These are phyloP conservation scores for Galeopsomyia nigrocyanea DNA, from an alignment of 2,888 invertebrate species.

Conservation along the genomic window DNA sequence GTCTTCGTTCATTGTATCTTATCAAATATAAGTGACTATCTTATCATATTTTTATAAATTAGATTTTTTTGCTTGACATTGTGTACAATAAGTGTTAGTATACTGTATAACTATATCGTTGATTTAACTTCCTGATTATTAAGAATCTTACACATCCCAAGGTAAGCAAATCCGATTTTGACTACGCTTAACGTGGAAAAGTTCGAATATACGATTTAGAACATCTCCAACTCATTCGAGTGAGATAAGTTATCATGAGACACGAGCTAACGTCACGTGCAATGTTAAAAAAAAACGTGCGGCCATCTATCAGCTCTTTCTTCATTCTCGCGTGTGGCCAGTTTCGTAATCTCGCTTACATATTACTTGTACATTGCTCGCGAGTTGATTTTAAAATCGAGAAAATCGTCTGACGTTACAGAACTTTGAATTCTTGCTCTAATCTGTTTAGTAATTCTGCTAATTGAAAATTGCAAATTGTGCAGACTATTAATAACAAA, in stretches of 20 bases:
- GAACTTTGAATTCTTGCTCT: conserved; percentile 1
- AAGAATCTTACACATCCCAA: too few species aligned
- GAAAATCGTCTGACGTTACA: not conserved
- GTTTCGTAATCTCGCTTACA: conserved; percentile 15
- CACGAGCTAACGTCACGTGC: conserved; percentile 28
- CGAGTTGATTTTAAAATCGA: not conserved
- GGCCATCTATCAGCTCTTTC: conserved; percentile 7
- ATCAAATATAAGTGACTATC: too few species aligned
- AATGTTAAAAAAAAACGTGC: not conserved
- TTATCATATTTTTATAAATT: too few species aligned
- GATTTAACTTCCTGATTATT: too few species aligned
- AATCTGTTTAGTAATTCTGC: not conserved
- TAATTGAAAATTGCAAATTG: not conserved
- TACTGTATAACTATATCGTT: too few species aligned
- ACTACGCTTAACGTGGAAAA: too few species aligned
- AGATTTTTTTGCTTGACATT: too few species aligned
- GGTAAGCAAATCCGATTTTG: too few species aligned
- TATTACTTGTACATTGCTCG: not conserved
- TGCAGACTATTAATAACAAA: not conserved
- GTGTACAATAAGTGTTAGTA: too few species aligned
- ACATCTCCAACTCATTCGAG: not conserved
- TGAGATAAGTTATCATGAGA: conserved; percentile 31
- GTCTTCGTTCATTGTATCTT: too few species aligned
- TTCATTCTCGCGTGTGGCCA: conserved; percentile 2
- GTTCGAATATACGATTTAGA: too few species aligned